These are phyloP conservation scores for Autographa pulchrina DNA, from an alignment of 2,888 invertebrate species.

Conservation along the genomic window DNA sequence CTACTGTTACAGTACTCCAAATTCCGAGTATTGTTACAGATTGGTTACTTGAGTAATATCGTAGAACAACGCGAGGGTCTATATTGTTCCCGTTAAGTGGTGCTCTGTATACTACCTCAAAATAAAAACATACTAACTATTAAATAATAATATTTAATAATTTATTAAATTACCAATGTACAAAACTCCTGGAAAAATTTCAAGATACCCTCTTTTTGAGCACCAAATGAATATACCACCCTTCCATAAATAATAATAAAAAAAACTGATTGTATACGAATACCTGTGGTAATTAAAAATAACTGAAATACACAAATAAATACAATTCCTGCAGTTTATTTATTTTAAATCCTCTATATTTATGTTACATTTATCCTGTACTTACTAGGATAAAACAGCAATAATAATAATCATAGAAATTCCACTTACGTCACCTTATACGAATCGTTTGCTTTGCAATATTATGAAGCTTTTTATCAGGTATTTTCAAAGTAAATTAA, in stretches of 20 bases:
- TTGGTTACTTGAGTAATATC: too few species aligned
- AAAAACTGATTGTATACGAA: neutral
- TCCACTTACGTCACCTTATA: slow-evolving; percentile 44
- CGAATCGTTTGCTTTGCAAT: slow-evolving; percentile 3
- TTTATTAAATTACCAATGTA: too few species aligned
- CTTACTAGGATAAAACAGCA: slow-evolving; percentile 45
- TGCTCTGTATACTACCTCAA: neutral
- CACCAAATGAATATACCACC: too few species aligned
- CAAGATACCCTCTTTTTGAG: too few species aligned
- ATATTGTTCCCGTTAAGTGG: neutral
- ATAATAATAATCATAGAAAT: slow-evolving; percentile 46
- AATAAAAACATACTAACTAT: neutral
- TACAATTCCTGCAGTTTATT: slow-evolving; percentile 17
- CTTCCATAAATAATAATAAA: too few species aligned
- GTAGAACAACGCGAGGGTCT: neutral
- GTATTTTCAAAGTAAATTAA: neutral
- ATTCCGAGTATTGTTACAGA: neutral
- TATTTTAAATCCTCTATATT: slow-evolving; percentile 31
- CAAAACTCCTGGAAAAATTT: too few species aligned
- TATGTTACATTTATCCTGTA: slow-evolving; percentile 48
- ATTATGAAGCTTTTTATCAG: slow-evolving; percentile 12
- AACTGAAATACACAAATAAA: slow-evolving; percentile 25
- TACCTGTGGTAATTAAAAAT: neutral
- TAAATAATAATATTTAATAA: neutral
- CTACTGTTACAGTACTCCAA: neutral